Evolutionary conservation across 2,113 vertebrate genomes (phyloP).

Genomic region (Emydocephalus ijimae): DNA sequence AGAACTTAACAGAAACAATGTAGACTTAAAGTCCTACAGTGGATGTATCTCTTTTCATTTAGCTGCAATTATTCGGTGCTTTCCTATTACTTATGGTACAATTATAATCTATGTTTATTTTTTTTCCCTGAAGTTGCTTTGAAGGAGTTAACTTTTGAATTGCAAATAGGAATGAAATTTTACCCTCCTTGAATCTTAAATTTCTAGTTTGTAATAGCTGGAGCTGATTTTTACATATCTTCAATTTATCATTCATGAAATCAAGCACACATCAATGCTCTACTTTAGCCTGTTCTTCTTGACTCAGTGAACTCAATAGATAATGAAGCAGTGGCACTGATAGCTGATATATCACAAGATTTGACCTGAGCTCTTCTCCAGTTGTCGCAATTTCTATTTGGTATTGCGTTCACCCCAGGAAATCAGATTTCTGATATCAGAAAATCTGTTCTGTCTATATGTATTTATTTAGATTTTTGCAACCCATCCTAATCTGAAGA

Average conservation of each 20-base stretch:
- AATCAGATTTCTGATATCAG: background rate
- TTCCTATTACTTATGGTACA: background rate
- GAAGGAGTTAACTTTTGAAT: background rate
- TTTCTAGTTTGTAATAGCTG: background rate
- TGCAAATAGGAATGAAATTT: background rate
- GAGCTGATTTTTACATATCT: background rate
- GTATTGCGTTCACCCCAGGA: background rate
- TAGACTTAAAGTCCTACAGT: background rate
- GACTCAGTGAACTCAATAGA: background rate
- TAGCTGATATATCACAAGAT: background rate
- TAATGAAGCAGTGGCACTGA: background rate
- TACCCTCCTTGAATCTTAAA: background rate
- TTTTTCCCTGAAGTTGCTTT: background rate
- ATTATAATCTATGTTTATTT: background rate
- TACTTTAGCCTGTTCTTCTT: background rate
- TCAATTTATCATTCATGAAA: background rate
- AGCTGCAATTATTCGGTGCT: background rate
- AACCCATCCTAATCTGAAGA: background rate
- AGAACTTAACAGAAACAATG: background rate
- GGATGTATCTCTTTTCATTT: background rate
- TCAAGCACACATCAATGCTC: background rate
- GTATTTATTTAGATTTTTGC: background rate
- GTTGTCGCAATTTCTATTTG: background rate
- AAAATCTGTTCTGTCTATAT: background rate
- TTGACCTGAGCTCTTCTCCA: background rate